Conservation (phyloP, 1,140 invertebrate genomes). For the Achroia grisella region DNA sequence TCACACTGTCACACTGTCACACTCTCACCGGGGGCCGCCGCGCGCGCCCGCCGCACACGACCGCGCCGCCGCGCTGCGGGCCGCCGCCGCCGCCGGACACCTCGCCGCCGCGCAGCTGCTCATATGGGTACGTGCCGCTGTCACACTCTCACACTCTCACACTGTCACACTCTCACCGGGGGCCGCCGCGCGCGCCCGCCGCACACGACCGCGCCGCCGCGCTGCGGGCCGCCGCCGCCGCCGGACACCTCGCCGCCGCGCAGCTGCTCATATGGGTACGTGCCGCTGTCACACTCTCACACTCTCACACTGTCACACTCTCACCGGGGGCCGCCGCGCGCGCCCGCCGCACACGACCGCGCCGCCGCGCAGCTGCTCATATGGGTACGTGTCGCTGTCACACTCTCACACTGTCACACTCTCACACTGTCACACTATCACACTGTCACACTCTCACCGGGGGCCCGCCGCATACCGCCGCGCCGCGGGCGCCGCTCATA, state of each 20-base stretch:
- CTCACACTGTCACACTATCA: conserved; percentile 87
- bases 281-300: too few species aligned
- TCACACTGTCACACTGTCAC: too few species aligned
- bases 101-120: conserved; percentile 92
- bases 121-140: conserved; percentile 97
- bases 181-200: conserved; percentile 52
- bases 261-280: conserved; percentile 96
- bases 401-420: conserved; percentile 13
- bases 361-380: conserved; percentile 76
- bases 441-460: too few species aligned
- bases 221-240: conserved; percentile 91
- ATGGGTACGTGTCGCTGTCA: too few species aligned
- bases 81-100: conserved; percentile 92
- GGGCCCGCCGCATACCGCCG: conserved; percentile 95
- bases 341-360: conserved; percentile 70
- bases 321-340: conserved; percentile 31
- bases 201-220: conserved; percentile 63
- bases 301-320: too few species aligned
- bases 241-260: conserved; percentile 91
- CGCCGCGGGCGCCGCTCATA: conserved; percentile 77
- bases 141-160: too few species aligned
- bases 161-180: too few species aligned
- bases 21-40: too few species aligned
- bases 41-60: conserved; percentile 71
- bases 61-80: conserved; percentile 77